Conservation (phyloP, 1,140 invertebrate species). For the Calliopsis andreniformis region DNA sequence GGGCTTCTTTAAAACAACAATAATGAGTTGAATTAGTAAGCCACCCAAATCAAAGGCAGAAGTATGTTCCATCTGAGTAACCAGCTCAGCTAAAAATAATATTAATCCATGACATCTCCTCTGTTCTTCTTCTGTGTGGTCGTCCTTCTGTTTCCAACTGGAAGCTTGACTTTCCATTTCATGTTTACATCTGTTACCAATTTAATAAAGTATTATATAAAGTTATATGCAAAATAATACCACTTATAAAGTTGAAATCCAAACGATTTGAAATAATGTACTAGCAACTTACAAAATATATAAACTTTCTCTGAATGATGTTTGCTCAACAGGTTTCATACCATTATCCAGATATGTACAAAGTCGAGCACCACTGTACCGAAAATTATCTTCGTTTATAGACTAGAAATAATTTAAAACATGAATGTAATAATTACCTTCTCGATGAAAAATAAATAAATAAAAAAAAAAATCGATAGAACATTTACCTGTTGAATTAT, state of each 20-base stretch:
- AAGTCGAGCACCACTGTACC: conserved; percentile 85
- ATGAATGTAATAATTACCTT: conserved; percentile 19
- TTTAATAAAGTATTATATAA: conserved; percentile 10
- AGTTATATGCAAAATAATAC: too few relatives aligned
- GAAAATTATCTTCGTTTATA: conserved; percentile 85
- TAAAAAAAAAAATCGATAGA: too few relatives aligned
- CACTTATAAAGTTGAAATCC: too few relatives aligned
- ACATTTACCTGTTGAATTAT: conserved; percentile 84
- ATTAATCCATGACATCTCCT: conserved; percentile 78
- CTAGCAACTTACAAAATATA: conserved; percentile 71
- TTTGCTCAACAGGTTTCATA: conserved; percentile 14
- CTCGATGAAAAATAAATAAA: not conserved
- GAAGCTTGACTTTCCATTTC: conserved; percentile 68
- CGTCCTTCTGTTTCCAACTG: conserved; percentile 67
- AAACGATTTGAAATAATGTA: too few relatives aligned
- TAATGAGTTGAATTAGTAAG: conserved; percentile 75
- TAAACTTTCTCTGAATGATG: conserved; percentile 81
- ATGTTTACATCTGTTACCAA: conserved; percentile 70
- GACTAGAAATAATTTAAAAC: conserved; percentile 78
- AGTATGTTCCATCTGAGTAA: conserved; percentile 76
- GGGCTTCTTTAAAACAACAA: conserved; percentile 74
- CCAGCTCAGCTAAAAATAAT: conserved; percentile 77
- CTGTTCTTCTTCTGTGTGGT: conserved; percentile 71
- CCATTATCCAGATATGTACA: conserved; percentile 83
- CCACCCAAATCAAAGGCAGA: conserved; percentile 72